Base-by-base conservation (phyloP, 2,113 vertebrate genomes). In the Amphiprion ocellaris region DNA sequence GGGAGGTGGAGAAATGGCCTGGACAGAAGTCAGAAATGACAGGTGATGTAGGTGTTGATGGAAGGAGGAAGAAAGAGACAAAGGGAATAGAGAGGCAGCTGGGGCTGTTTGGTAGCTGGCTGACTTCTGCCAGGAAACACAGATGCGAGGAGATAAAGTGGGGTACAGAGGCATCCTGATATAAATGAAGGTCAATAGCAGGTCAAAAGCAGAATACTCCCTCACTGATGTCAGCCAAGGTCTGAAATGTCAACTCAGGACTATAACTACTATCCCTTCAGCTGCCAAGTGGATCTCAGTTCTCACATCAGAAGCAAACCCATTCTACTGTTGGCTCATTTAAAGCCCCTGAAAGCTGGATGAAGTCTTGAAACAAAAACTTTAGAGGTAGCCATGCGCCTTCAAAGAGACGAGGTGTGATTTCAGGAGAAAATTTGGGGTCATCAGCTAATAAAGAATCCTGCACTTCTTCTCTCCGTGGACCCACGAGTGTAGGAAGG, bases 401-500 rank as follows among this genome's bases (percentile, higher is more conserved):
- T 28, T 53, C 60, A 65, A 33, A 3, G 41, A 16, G n/a, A 50
- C 59, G 19, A 69, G 21, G 16, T 53, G 33, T 39, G 16, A 64
- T 68, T 78, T 81, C 33, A 69, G 54, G n/a, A 53, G 23, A 69
- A 62, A 83, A 78, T 70, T 0, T 24, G 58, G 59, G 80, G 60
- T 79, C 77, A 77, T 11, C 54, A 39, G 59, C 79, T 85, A 59
- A 89, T 81, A 81, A 79, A 55, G 33, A 72, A 24, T 41, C 71
- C 72, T 61, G 26, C 28, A 21, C 56, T 30, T 53, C n/a, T 15
- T 54, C 49, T 80, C 59, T 74, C 70, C 0, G 33, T 10, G 69
- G 79, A 80, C 66, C 33, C 56, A 24, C 52, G 23, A 60, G 53
- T 63, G 69, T 59, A 41, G 15, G 39, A 54, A 74, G 81, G 69